phyloP scores from a whole-genome alignment of 2,888 invertebrate species.

The Chloromyia formosa region DNA sequence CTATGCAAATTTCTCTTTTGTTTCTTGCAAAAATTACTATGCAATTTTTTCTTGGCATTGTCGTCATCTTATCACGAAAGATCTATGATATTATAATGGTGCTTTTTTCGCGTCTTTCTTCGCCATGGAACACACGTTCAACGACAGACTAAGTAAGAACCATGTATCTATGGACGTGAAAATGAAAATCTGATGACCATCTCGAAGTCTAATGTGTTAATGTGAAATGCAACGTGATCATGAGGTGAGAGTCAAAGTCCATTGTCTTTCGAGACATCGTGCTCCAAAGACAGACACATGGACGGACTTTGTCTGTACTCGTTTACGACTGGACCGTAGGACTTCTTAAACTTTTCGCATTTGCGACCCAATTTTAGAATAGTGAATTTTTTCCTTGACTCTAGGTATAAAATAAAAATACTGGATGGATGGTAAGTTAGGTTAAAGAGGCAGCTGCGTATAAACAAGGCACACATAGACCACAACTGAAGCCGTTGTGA shows the following conservation, averaged over 20 bases:
- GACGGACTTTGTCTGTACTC: too few relatives aligned
- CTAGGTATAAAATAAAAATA: too few relatives aligned
- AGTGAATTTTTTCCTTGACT: too few relatives aligned
- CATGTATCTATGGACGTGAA: not conserved
- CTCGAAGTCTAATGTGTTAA: slow-evolving; percentile 25
- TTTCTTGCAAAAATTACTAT: not conserved
- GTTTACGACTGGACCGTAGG: too few relatives aligned
- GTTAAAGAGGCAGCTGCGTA: too few relatives aligned
- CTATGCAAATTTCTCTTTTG: slow-evolving; percentile 18
- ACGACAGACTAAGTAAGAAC: not conserved
- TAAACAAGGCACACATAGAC: too few relatives aligned
- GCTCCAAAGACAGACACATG: not conserved
- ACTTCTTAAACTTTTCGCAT: too few relatives aligned
- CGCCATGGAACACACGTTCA: not conserved
- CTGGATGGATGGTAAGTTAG: too few relatives aligned
- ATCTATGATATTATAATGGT: slow-evolving; percentile 32
- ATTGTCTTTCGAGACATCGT: slow-evolving; percentile 2
- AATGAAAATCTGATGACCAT: not conserved
- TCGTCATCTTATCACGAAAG: slow-evolving; percentile 11
- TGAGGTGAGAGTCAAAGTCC: slow-evolving; percentile 25
- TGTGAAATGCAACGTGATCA: slow-evolving; percentile 29
- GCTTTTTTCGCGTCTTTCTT: not conserved
- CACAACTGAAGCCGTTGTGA: too few relatives aligned
- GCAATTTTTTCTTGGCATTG: not conserved
- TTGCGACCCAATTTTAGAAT: too few relatives aligned